phyloP scores from a whole-genome alignment of 2,888 invertebrate genomes.

The Nemotelus pantherinus region DNA sequence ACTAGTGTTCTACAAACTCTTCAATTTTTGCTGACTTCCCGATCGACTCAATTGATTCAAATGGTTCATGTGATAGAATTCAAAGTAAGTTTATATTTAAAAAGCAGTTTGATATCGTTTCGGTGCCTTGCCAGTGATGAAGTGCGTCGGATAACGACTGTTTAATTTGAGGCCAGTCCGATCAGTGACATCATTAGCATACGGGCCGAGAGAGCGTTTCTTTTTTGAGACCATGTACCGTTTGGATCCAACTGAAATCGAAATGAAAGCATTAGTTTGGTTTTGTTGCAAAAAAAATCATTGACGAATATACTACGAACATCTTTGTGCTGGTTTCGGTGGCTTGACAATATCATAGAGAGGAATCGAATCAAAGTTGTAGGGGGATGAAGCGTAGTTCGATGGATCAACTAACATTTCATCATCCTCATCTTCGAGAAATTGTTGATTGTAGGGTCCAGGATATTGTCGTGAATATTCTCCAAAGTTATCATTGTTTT shows the following conservation, averaged over 20 bases:
- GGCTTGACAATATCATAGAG: constrained; percentile 61
- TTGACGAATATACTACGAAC: constrained; percentile 56
- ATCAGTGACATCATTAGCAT: constrained; percentile 53
- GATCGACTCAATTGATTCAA: neutral
- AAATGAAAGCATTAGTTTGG: constrained; percentile 50
- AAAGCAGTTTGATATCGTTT: constrained; percentile 36
- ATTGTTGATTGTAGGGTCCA: constrained; percentile 31
- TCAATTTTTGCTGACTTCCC: too few species aligned
- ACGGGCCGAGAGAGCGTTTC: constrained; percentile 61
- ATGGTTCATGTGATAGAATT: neutral
- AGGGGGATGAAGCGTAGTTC: constrained; percentile 60
- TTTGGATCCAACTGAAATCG: constrained; percentile 57
- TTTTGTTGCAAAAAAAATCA: constrained; percentile 4
- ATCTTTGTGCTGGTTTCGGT: constrained; percentile 57
- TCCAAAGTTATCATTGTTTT: constrained; percentile 49
- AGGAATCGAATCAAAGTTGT: constrained; percentile 60
- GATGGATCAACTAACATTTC: constrained; percentile 60
- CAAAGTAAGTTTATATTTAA: constrained; percentile 10
- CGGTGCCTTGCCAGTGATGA: constrained; percentile 23
- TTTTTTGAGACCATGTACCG: constrained; percentile 64
- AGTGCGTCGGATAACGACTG: constrained; percentile 27
- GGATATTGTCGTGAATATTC: constrained; percentile 43
- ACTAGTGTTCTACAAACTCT: too few species aligned
- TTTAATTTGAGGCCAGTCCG: constrained; percentile 14
- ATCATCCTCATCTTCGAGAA: constrained; percentile 53